Evolutionary conservation across 1,140 invertebrate species (phyloP).

Genomic region (Kradibia gibbosae): DNA sequence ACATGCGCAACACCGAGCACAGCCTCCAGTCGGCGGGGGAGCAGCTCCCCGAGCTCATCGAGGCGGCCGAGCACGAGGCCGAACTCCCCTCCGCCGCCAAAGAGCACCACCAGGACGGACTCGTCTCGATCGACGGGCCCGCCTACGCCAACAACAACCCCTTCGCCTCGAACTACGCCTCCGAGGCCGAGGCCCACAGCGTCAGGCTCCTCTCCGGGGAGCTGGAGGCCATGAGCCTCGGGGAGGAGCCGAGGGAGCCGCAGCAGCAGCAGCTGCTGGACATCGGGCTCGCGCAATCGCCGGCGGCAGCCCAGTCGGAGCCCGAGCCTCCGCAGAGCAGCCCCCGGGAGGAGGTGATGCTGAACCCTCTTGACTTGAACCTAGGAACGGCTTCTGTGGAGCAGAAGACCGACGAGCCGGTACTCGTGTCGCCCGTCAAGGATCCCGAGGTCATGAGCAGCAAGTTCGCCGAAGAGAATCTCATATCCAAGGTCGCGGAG

Average conservation of each 20-base stretch:
- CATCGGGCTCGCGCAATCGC: too few relatives aligned
- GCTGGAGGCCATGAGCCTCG: not conserved
- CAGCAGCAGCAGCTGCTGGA: not conserved
- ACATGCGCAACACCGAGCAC: slow-evolving; percentile 32
- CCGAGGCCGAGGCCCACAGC: not conserved
- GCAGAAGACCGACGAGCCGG: slow-evolving; percentile 32
- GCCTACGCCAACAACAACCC: slow-evolving; percentile 40
- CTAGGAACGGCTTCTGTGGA: slow-evolving; percentile 25
- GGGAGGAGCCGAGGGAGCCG: not conserved
- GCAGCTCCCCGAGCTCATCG: not conserved
- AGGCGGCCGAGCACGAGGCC: not conserved
- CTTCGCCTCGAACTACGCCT: slow-evolving; percentile 19
- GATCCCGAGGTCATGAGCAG: slow-evolving; percentile 43
- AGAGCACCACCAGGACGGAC: not conserved
- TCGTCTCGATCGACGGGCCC: not conserved
- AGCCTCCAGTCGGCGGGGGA: not conserved
- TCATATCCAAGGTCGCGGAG: not conserved
- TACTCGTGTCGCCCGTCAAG: slow-evolving; percentile 42
- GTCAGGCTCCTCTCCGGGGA: not conserved
- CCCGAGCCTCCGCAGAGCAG: not conserved
- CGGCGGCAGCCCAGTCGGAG: not conserved
- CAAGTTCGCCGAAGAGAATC: slow-evolving; percentile 47
- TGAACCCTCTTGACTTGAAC: slow-evolving; percentile 49
- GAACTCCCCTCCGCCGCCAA: not conserved
- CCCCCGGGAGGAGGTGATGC: slow-evolving; percentile 29